Evolutionary conservation across 1,140 invertebrate species (phyloP), one percentile per base, ranked within the genome.

Genomic region (Bombus soroeensis): DNA sequence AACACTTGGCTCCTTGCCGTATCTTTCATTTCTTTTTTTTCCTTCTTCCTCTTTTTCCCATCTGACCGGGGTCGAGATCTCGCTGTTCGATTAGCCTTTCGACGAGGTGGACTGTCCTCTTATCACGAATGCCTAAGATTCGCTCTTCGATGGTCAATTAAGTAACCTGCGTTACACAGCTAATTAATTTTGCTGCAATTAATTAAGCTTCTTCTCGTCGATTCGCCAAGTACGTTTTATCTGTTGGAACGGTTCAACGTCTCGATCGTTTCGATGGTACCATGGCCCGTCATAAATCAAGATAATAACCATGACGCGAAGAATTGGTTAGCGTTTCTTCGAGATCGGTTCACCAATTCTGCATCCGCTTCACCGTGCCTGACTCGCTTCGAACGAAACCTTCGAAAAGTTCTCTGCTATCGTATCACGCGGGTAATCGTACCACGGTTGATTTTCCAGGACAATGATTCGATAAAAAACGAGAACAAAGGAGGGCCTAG

Each of bases 151-250:
- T 41, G 87, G 62, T 89, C 82, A 89, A 90, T 91, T 91, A 90
- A 90, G 85, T 85, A 89, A 90, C 87, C 80, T 66, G 86, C 89
- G 66, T 88, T 87, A 91, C 82, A 80, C 79, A 84, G 82, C 64
- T 91, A 91, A 91, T 91, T 91, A 91, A 91, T 91, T 91, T 90
- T 75, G 71, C 57, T 13, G 89, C 66, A 90, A 91, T 91, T 91
- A 91, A 91, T 91, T 90, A 91, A 73, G 76, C 81, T 32, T 41
- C 74, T 57, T 87, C 78, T 70, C 32, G 81, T 76, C 39, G 59
- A 77, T 72, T 86, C 74, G 73, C 68, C 68, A 41, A 71, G 70
- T 41, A n/a, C 39, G 25, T 18, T 71, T 39, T 71, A 28, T 28
- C 70, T 15, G 37, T 13, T 68, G n/a, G 9, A 25, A 43, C 2